A percentile compares a stretch with the other conserved stretches of the same genome.
These are phyloP conservation scores for Rutpela maculata DNA, from an alignment of 2,888 invertebrate genomes.

Conservation along the genomic window DNA sequence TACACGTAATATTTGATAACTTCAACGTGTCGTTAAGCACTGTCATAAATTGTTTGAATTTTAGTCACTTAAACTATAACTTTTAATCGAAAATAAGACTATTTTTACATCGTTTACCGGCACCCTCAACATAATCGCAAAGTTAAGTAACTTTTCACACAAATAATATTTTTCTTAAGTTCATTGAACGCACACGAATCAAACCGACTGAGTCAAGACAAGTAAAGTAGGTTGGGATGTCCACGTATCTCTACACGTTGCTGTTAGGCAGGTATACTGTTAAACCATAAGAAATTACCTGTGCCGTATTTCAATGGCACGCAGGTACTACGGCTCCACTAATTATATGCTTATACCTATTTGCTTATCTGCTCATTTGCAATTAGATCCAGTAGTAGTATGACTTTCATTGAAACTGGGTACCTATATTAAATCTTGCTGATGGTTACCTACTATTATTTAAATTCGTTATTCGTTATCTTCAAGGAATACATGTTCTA, in stretches of 20 bases:
- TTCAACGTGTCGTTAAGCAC: conserved; percentile 28
- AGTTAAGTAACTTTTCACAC: conserved; percentile 21
- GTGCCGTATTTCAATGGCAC: conserved; percentile 29
- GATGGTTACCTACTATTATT: no score
- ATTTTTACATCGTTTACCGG: conserved; percentile 40
- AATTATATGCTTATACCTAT: conserved; percentile 11
- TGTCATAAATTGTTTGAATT: conserved; percentile 9
- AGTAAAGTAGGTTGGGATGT: conserved; percentile 50
- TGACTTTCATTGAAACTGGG: no score
- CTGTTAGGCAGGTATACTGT: conserved; percentile 43
- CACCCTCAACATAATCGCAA: background rate
- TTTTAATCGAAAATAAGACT: conserved; percentile 11
- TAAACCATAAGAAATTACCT: conserved; percentile 51
- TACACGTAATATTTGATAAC: conserved; percentile 50
- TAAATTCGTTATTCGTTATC: no score
- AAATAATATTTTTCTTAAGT: conserved; percentile 46
- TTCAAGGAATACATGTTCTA: no score
- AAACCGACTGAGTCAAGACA: conserved; percentile 50
- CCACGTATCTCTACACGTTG: conserved; percentile 53
- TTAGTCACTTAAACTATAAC: conserved; percentile 3
- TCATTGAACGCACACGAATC: conserved; percentile 58
- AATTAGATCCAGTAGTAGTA: no score
- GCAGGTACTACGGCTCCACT: conserved; percentile 23
- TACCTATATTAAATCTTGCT: no score
- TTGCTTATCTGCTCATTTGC: conserved; percentile 4